Conservation (phyloP, 2,113 vertebrate genomes). For the Pterocles burchelli region DNA sequence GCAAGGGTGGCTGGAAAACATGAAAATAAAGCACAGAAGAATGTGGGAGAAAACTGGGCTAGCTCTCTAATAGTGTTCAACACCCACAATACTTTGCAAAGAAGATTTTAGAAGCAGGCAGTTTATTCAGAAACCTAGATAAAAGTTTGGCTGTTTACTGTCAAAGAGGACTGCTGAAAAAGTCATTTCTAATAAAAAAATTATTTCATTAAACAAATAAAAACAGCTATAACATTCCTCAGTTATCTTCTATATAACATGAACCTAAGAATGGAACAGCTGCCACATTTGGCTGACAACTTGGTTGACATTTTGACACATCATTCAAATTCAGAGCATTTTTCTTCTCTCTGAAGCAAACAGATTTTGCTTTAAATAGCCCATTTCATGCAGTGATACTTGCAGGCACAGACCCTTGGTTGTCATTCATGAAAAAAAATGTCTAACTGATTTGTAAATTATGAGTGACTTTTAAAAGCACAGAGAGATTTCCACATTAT, state of each 20-base stretch:
- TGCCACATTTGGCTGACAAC: background rate
- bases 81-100: background rate
- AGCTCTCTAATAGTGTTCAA: background rate
- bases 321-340: conserved; percentile 6
- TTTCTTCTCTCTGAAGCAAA: conserved; percentile 19
- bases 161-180: background rate
- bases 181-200: background rate
- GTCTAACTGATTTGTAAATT: background rate
- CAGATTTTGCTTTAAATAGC: conserved; percentile 34
- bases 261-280: background rate
- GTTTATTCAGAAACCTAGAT: background rate
- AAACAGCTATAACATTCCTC: background rate
- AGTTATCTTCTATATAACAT: background rate
- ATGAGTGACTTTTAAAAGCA: background rate
- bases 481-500: background rate
- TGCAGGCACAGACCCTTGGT: background rate
- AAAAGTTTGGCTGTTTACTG: background rate
- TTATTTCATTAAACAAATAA: background rate
- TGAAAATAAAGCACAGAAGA: background rate
- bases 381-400: background rate
- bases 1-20: background rate
- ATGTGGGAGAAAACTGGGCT: background rate
- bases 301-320: conserved; percentile 16
- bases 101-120: background rate
- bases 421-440: background rate